Evolutionary conservation across 2,888 invertebrate species (phyloP), one percentile per base, ranked within the genome.

Genomic region (Hemicrepidius hirtus): DNA sequence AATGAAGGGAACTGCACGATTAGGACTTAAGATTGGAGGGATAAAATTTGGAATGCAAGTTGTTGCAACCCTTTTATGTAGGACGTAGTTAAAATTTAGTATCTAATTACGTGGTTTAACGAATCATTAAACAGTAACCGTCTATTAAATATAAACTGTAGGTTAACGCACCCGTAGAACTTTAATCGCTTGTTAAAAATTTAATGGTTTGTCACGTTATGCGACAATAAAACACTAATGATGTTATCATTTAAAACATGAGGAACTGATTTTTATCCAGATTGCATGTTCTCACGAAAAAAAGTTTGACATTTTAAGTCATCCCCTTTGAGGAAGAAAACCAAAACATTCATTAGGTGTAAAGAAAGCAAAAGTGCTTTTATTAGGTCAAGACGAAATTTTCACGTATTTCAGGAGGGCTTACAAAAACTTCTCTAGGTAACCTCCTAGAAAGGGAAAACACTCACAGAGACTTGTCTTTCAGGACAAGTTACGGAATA

Each of bases 151-250:
- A 24, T 41, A 60, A 60, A 60, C 5, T 60, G 60, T n/a, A 60
- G 24, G 60, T 60, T 60, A 60, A 60, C 60, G 60, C 16, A 24
- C 24, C 60, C 21, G 12, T 41, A 60, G 55, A 21, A 35, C 21
- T 60, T 16, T 60, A 60, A 60, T 37, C 10, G 60, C 40, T 60
- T 21, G 40, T 60, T 40, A 60, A 60, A 60, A 60, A 60, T 60
- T 60, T 60, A 60, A 60, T 20, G n/a, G 60, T 16, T 41, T 21
- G 41, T 35, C 60, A 41, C 60, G 41, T 20, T 41, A 60, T n/a
- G n/a, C 20, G 60, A 7, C 40, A 24, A 9, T 60, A 60, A 60
- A 60, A n/a, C 40, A n/a, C 12, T 12, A 24, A 60, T 16, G 60
- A 60, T 40, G 24, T 60, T 32, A 32, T 60, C 41, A 40, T 60